phyloP scores from a whole-genome alignment of 2,797 vertebrate genomes.

The Sebastolobus alascanus region DNA sequence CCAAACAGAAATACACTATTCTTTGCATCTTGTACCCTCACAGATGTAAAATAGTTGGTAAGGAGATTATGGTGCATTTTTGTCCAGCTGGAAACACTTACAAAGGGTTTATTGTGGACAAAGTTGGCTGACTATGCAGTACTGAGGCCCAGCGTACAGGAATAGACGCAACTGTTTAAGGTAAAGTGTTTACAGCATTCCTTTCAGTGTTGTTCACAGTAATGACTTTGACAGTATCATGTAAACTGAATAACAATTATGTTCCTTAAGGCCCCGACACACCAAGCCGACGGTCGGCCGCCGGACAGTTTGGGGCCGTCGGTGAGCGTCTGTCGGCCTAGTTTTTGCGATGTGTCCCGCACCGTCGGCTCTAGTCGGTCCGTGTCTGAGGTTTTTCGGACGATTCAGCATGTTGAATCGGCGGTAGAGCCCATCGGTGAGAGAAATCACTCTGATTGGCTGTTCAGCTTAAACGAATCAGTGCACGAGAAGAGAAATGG shows the following conservation, averaged over 20 bases:
- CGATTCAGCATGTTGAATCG: too few species aligned
- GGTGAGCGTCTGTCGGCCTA: too few species aligned
- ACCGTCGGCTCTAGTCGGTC: too few species aligned
- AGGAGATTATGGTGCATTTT: slow-evolving; percentile 38
- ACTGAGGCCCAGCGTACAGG: slow-evolving; percentile 15
- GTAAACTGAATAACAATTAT: slow-evolving; percentile 16
- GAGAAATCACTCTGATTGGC: too few species aligned
- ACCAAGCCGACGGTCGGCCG: too few species aligned
- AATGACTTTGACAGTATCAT: slow-evolving; percentile 4
- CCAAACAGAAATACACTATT: background rate
- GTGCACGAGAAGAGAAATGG: too few species aligned
- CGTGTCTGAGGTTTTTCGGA: too few species aligned
- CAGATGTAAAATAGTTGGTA: slow-evolving; percentile 14
- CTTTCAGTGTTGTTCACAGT: slow-evolving; percentile 1
- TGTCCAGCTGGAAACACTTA: slow-evolving; percentile 42
- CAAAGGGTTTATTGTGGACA: slow-evolving; percentile 35
- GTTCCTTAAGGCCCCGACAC: background rate
- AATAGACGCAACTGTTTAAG: slow-evolving; percentile 18
- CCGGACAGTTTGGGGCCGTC: too few species aligned
- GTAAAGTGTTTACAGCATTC: slow-evolving; percentile 20
- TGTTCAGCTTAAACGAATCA: too few species aligned
- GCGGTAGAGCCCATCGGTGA: too few species aligned
- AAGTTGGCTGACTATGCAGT: slow-evolving; percentile 32
- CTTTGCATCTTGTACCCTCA: slow-evolving; percentile 10
- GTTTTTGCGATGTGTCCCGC: too few species aligned